Base-by-base conservation (phyloP, 2,888 invertebrate species). In the Leptinotarsa haldemani region DNA sequence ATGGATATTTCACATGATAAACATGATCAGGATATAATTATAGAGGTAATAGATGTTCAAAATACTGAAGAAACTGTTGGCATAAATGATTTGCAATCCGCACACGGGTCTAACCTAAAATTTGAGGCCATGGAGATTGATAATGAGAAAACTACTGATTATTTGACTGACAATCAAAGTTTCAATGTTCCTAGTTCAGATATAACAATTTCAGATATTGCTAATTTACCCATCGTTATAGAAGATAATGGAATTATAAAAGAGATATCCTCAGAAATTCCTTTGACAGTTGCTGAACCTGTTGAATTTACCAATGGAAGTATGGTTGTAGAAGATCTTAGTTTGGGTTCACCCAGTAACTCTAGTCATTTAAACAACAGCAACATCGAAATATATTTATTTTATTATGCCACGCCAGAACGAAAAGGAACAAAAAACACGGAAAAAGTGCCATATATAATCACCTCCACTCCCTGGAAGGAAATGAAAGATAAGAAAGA, bases 21-120 rank as follows among this genome's bases (percentile, higher is more conserved):
- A 63, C 63, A 63, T 63, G 30, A 63, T 63, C 7, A 63, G 40
- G 63, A 63, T 25, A 63, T 63, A 63, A 63, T 63, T 63, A 63
- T 63, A 63, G 40, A 63, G 15, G 22, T 63, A 15, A 63, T 22
- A 63, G 63, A 63, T 63, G 15, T 25, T n/a, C 63, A 63, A 63
- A 63, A 63, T 63, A 63, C 63, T 13, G 63, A 63, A 63, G 63
- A 63, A 63, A 63, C 63, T 63, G 63, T 63, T 63, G 63, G 30
- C 63, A 3, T 63, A 3, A 63, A 4, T 63, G 30, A 30, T 20
- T 63, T 63, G 63, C 18, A 63, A 63, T 63, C 63, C 63, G 18
- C 63, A 63, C 63, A 63, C 30, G 30, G 22, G 63, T 63, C 13
- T 63, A 30, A 63, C 63, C 22, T 22, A 15, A 30, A 63, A 63